These are phyloP conservation scores for Nesometra sesokonis DNA, from an alignment of 35 echinoderm and acorn worm species.

Conservation along the genomic window DNA sequence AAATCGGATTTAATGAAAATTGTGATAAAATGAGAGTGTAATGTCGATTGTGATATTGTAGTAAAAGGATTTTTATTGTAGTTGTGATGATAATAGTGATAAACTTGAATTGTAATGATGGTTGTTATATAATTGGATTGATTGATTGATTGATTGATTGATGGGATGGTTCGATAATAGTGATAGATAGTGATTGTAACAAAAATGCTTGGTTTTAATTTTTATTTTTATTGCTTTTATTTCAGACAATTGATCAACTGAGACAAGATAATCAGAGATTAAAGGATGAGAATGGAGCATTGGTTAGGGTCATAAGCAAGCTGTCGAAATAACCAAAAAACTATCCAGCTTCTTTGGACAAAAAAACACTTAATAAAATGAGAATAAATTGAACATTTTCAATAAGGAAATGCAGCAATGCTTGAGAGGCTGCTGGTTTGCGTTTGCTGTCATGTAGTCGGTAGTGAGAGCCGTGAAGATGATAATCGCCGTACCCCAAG, in stretches of 20 bases:
- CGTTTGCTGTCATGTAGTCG: neutral
- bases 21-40: too few relatives aligned
- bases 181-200: neutral
- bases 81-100: neutral
- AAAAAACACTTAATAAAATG: neutral
- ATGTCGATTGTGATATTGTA: neutral
- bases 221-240: neutral
- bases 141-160: neutral
- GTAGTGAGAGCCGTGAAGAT: neutral
- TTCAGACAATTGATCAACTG: constrained; percentile 79
- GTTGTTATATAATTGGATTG: too few relatives aligned
- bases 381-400: neutral
- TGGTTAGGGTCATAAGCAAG: constrained; percentile 97
- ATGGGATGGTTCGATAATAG: too few relatives aligned
- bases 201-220: neutral
- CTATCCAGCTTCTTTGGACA: neutral
- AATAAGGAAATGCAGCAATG: neutral
- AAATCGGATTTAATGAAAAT: too few relatives aligned
- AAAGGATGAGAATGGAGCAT: constrained; percentile 95
- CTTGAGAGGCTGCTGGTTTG: neutral
- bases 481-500: neutral
- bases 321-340: constrained; percentile 74
- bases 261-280: constrained; percentile 96
- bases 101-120: too few relatives aligned
- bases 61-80: neutral